These are phyloP conservation scores for Apostichopus californicus DNA, from an alignment of 35 echinoderm and acorn worm species.

Conservation along the genomic window DNA sequence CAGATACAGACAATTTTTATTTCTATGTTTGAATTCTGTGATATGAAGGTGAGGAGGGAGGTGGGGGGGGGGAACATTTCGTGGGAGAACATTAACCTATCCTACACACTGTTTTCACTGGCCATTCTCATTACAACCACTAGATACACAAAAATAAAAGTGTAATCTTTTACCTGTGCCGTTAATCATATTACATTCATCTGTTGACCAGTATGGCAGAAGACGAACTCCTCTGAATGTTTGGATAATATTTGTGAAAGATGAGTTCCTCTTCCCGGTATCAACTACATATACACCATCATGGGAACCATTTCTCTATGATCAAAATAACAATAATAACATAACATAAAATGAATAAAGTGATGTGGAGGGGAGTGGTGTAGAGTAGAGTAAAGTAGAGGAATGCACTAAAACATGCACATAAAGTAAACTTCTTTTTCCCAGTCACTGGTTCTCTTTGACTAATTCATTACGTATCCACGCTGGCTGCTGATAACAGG, in stretches of 20 bases:
- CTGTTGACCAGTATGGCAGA: slow-evolving; percentile 45
- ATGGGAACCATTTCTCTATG: slow-evolving; percentile 63
- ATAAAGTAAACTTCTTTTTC: too few relatives aligned
- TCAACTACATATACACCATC: slow-evolving; percentile 67
- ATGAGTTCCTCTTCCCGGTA: slow-evolving; percentile 55
- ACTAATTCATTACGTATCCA: too few relatives aligned
- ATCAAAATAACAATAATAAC: background rate
- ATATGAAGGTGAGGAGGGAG: background rate
- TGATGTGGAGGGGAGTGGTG: too few relatives aligned
- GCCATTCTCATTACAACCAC: background rate
- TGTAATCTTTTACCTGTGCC: slow-evolving; percentile 44
- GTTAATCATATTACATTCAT: slow-evolving; percentile 51
- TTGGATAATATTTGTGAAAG: slow-evolving; percentile 19
- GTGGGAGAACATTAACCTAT: background rate
- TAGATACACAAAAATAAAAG: background rate
- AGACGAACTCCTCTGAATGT: background rate
- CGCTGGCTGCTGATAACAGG: too few relatives aligned
- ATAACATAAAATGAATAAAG: background rate
- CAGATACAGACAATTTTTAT: too few relatives aligned
- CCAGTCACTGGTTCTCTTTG: too few relatives aligned
- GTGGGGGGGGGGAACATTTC: background rate
- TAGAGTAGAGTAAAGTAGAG: too few relatives aligned
- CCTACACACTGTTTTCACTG: too few relatives aligned
- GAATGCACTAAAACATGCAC: too few relatives aligned
- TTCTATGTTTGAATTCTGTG: too few relatives aligned